A percentile compares a stretch with the other conserved stretches of the same genome.
Conservation (phyloP, 2,797 vertebrate genomes). For the Rhinella marina region DNA sequence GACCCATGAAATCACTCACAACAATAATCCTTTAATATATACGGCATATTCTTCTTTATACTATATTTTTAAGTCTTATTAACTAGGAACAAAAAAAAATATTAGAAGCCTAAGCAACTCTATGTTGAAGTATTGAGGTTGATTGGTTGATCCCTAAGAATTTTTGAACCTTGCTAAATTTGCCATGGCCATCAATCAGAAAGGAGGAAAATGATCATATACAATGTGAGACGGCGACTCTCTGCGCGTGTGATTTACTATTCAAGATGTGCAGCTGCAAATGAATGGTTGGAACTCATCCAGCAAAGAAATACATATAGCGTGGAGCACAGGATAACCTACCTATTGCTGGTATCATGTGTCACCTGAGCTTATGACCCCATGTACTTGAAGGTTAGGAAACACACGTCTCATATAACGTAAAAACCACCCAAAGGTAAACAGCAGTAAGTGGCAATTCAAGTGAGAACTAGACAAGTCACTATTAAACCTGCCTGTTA, state of each 20-base stretch:
- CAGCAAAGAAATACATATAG: slow-evolving; percentile 73
- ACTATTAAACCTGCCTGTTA: background rate
- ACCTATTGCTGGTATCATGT: slow-evolving; percentile 66
- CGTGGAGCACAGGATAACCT: slow-evolving; percentile 67
- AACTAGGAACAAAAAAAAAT: slow-evolving; percentile 34
- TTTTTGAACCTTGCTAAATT: slow-evolving; percentile 50
- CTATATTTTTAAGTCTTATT: slow-evolving; percentile 33
- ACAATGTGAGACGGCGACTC: slow-evolving; percentile 84
- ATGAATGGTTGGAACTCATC: slow-evolving; percentile 76
- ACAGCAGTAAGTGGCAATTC: background rate
- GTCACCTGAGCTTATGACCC: slow-evolving; percentile 29
- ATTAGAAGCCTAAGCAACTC: slow-evolving; percentile 30
- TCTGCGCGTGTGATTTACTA: slow-evolving; percentile 85
- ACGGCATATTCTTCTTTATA: background rate
- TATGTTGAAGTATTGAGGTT: slow-evolving; percentile 50
- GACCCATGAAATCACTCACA: slow-evolving; percentile 31
- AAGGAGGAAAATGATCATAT: slow-evolving; percentile 73
- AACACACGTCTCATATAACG: background rate
- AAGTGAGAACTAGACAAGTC: background rate
- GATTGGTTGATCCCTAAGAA: slow-evolving; percentile 52
- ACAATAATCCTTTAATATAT: slow-evolving; percentile 41
- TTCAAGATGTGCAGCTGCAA: slow-evolving; percentile 81
- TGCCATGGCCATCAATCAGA: slow-evolving; percentile 69
- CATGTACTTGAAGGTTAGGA: background rate
- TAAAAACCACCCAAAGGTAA: background rate